Conservation (phyloP, 2,113 vertebrate genomes). For the Helogale parvula region DNA sequence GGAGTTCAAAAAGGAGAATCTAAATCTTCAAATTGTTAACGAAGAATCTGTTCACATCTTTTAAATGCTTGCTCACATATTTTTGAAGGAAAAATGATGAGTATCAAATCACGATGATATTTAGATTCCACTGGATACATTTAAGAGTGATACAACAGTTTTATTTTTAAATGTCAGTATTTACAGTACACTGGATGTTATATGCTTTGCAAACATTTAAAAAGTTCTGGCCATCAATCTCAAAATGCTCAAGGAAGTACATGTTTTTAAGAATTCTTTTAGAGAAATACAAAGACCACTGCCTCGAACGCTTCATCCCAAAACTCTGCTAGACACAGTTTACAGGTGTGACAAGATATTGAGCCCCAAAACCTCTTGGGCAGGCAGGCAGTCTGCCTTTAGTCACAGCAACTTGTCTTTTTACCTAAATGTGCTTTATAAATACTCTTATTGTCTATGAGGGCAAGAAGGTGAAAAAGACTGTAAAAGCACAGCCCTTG, state of each 20-base stretch:
- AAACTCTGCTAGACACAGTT: neutral
- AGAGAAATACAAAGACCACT: neutral
- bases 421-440: neutral
- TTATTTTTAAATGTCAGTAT: constrained; percentile 50
- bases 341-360: neutral
- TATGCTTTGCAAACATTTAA: neutral
- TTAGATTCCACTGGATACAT: constrained; percentile 19
- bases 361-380: neutral
- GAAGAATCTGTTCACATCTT: constrained; percentile 15
- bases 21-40: neutral
- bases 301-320: neutral
- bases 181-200: neutral
- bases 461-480: neutral
- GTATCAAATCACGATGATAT: neutral
- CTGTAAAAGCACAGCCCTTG: neutral
- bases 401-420: neutral
- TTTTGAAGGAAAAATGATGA: constrained; percentile 34
- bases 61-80: constrained; percentile 28
- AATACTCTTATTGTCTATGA: neutral
- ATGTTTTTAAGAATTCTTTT: neutral
- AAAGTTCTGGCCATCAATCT: neutral
- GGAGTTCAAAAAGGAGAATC: neutral
- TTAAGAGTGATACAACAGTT: neutral
- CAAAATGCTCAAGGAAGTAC: neutral
- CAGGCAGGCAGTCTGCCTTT: neutral